A percentile compares a stretch with the other conserved stretches of the same genome.
phyloP scores from a whole-genome alignment of 1,140 invertebrate genomes.

The Drosophila nannoptera region DNA sequence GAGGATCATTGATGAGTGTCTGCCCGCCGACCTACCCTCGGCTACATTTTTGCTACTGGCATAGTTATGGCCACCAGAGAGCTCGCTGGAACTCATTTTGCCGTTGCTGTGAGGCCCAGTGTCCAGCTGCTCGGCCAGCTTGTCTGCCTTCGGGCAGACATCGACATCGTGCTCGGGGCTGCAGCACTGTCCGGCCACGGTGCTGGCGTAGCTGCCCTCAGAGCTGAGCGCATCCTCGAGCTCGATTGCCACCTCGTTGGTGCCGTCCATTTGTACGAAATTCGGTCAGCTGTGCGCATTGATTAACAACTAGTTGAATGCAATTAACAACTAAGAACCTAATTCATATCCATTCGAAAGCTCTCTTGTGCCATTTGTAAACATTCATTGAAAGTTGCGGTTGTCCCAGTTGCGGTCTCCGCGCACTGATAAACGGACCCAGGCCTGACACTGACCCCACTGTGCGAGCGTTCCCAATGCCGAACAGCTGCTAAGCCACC shows the following conservation, averaged over 20 bases:
- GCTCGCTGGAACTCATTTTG: constrained; percentile 36
- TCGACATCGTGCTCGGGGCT: not conserved
- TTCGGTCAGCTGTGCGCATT: constrained; percentile 1
- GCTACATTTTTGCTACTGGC: constrained; percentile 67
- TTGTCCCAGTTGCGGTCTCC: constrained; percentile 40
- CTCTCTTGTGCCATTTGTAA: constrained; percentile 33
- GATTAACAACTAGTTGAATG: constrained; percentile 18
- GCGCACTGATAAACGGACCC: constrained; percentile 42
- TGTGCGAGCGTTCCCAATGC: constrained; percentile 18
- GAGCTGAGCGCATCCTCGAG: constrained; percentile 45
- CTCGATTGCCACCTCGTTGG: constrained; percentile 32
- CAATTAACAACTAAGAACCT: constrained; percentile 13
- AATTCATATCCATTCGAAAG: constrained; percentile 13
- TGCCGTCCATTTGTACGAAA: constrained; percentile 31
- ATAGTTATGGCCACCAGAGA: constrained; percentile 55
- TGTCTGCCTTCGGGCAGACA: too few species aligned
- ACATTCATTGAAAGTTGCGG: constrained; percentile 45
- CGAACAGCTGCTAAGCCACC: constrained; percentile 1
- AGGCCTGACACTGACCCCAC: constrained; percentile 51
- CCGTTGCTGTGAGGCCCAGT: not conserved
- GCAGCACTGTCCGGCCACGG: constrained; percentile 44
- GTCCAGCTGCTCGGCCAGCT: not conserved
- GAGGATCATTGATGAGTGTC: not conserved
- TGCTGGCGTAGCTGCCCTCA: constrained; percentile 48
- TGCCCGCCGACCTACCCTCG: constrained; percentile 43